These are phyloP conservation scores for Esox masquinongy DNA, from an alignment of 2,797 vertebrate genomes.

Conservation along the genomic window DNA sequence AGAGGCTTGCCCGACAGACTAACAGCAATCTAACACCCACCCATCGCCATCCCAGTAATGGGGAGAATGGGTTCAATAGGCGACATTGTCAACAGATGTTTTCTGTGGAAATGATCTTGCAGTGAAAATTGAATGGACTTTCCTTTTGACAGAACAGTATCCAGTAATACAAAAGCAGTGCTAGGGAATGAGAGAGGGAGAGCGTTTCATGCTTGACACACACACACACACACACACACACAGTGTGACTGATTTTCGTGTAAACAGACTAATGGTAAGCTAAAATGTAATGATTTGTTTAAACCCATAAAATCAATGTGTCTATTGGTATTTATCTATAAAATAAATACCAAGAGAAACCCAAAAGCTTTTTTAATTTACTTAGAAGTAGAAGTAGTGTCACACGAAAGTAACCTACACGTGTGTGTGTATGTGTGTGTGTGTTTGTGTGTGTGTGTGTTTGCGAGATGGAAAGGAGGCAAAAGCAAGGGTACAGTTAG, in stretches of 20 bases:
- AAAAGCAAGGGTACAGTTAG: conserved; percentile 20
- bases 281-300: background rate
- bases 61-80: conserved; percentile 43
- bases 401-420: no score
- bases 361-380: no score
- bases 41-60: conserved; percentile 17
- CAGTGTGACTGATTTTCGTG: background rate
- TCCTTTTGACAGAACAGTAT: conserved; percentile 17
- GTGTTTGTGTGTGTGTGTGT: no score
- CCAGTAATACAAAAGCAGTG: background rate
- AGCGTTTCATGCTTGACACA: background rate
- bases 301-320: background rate
- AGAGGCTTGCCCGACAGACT: conserved; percentile 52
- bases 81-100: conserved; percentile 60
- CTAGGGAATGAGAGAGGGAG: conserved; percentile 11
- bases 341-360: background rate
- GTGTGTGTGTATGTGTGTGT: no score
- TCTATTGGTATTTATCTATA: no score
- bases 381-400: no score
- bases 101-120: conserved; percentile 41
- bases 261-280: background rate
- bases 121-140: conserved; percentile 35
- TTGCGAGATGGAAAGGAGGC: background rate
- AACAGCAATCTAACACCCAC: conserved; percentile 69
- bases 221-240: background rate